A percentile compares a stretch with the other conserved stretches of the same genome.
phyloP scores from a whole-genome alignment of 2,113 vertebrate species.

The Alaudala cheleensis region DNA sequence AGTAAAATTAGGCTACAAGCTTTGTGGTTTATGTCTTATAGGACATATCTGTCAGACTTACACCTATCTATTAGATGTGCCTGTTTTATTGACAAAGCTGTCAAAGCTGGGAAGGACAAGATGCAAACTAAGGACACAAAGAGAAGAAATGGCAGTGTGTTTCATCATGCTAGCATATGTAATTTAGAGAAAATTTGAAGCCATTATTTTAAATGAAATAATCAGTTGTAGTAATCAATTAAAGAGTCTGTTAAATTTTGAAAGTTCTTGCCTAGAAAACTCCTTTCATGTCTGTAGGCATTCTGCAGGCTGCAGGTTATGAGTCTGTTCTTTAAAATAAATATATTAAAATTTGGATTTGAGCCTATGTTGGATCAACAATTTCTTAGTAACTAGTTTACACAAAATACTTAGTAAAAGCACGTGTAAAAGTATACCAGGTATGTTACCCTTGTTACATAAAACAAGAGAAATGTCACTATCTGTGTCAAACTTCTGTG shows the following conservation, averaged over 20 bases:
- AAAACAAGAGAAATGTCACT: too few species aligned
- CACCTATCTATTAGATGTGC: neutral
- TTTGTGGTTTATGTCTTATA: neutral
- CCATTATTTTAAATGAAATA: neutral
- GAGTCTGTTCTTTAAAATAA: too few species aligned
- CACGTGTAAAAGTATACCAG: too few species aligned
- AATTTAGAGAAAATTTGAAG: neutral
- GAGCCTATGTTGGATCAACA: too few species aligned
- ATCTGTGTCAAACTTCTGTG: too few species aligned
- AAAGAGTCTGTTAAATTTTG: neutral
- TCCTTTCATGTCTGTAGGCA: too few species aligned
- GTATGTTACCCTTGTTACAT: too few species aligned
- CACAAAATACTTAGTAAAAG: too few species aligned
- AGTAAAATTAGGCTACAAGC: neutral
- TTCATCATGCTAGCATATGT: neutral
- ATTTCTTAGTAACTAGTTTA: too few species aligned
- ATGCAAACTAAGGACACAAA: neutral
- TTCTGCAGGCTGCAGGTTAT: too few species aligned
- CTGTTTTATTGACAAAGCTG: neutral
- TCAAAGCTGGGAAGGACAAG: neutral
- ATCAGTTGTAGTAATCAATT: neutral
- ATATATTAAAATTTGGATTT: too few species aligned
- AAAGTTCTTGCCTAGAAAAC: neutral
- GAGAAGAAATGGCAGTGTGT: neutral
- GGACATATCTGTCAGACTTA: neutral